Evolutionary conservation across 2,797 vertebrate genomes (phyloP).

Genomic region (Oreochromis mossambicus): DNA sequence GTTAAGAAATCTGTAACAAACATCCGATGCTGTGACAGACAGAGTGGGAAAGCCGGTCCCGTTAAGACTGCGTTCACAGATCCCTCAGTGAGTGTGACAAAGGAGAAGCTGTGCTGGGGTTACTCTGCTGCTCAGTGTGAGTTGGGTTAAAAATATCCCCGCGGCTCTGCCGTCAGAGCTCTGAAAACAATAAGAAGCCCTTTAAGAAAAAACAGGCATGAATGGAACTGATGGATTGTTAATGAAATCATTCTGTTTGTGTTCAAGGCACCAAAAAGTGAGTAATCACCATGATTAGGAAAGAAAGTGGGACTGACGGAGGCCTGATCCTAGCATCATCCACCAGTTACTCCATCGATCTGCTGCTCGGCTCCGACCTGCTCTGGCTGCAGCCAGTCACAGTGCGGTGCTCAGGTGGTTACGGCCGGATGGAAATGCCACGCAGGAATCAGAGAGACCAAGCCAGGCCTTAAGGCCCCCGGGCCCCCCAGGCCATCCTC

Average conservation of each 20-base stretch:
- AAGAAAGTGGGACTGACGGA: background rate
- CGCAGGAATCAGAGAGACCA: background rate
- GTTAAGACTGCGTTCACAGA: background rate
- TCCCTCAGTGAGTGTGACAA: background rate
- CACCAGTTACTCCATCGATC: background rate
- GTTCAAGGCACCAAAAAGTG: background rate
- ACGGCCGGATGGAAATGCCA: background rate
- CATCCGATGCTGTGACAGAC: background rate
- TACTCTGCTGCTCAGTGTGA: background rate
- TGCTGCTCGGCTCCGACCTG: background rate
- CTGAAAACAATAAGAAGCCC: background rate
- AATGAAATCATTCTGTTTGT: background rate
- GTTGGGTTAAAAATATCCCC: background rate
- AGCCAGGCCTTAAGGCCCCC: background rate
- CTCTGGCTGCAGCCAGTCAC: background rate
- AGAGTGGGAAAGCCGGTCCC: background rate
- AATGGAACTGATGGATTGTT: background rate
- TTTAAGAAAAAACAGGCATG: background rate
- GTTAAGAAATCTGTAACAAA: background rate
- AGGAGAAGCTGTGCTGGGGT: background rate
- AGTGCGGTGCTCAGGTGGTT: slow-evolving; percentile 4
- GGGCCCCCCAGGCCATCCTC: background rate
- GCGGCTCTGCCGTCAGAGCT: slow-evolving; percentile 3
- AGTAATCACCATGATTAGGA: background rate
- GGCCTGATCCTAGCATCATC: background rate